Conservation (phyloP, 1,140 invertebrate genomes). For the Drosophila mauritiana region DNA sequence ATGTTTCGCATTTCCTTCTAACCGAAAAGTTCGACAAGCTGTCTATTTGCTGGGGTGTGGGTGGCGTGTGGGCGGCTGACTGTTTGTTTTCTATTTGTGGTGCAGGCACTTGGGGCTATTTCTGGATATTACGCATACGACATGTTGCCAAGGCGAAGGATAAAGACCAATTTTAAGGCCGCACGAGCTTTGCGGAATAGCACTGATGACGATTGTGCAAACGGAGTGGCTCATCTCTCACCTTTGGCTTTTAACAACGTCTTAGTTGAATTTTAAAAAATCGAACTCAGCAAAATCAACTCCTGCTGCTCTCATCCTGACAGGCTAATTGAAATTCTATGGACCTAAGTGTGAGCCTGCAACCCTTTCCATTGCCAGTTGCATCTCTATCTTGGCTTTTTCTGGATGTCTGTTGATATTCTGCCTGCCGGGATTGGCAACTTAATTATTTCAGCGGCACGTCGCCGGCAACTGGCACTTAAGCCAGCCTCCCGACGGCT, state of each 20-base stretch:
- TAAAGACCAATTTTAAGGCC: conserved; percentile 16
- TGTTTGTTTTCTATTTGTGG: conserved; percentile 46
- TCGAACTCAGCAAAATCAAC: conserved; percentile 11
- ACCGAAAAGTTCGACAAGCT: conserved; percentile 39
- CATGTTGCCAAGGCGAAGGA: conserved; percentile 22
- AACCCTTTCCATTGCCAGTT: background rate
- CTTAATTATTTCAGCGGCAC: conserved; percentile 80
- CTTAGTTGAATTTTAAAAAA: background rate
- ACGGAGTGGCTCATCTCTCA: conserved; percentile 5
- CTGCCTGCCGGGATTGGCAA: conserved; percentile 53
- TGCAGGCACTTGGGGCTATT: conserved; percentile 25
- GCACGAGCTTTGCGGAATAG: conserved; percentile 4
- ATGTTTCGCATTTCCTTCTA: conserved; percentile 30
- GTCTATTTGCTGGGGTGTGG: background rate
- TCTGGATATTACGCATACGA: conserved; percentile 29
- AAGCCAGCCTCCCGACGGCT: conserved; percentile 72
- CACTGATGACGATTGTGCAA: background rate
- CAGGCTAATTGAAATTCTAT: conserved; percentile 73
- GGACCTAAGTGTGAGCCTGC: conserved; percentile 58
- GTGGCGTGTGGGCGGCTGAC: conserved; percentile 1
- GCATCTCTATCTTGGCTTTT: conserved; percentile 1
- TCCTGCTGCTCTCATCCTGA: conserved; percentile 45
- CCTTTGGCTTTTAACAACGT: background rate
- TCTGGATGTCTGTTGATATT: conserved; percentile 18
- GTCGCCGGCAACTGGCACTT: conserved; percentile 58